Evolutionary conservation across 1,140 invertebrate species (phyloP).

Genomic region (Schmidtea mediterranea): DNA sequence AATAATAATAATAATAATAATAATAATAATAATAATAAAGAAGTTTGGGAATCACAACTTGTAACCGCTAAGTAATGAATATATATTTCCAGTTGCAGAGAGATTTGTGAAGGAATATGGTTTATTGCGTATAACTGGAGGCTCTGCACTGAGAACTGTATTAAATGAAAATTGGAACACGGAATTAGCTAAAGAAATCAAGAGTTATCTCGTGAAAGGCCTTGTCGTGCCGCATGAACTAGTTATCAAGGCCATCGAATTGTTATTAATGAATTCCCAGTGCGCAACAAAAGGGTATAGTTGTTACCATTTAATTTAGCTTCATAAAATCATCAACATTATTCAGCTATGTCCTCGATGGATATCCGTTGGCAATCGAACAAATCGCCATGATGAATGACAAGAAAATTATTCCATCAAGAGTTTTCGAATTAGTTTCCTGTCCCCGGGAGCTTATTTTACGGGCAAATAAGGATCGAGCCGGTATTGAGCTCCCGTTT

Average conservation of each 20-base stretch:
- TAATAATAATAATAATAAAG: too few relatives aligned
- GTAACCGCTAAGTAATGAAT: background rate
- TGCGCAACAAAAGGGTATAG: conserved; percentile 6
- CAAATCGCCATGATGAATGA: conserved; percentile 23
- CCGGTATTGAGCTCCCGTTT: conserved; percentile 9
- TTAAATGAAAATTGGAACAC: conserved; percentile 17
- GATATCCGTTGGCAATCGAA: conserved; percentile 19
- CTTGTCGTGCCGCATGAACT: conserved; percentile 21
- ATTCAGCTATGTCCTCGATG: conserved; percentile 25
- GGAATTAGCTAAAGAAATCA: conserved; percentile 16
- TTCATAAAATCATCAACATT: too few relatives aligned
- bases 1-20: too few relatives aligned
- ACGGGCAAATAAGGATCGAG: conserved; percentile 7
- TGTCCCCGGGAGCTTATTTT: conserved; percentile 19
- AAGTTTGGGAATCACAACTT: too few relatives aligned
- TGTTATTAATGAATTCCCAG: conserved; percentile 20
- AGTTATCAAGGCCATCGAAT: conserved; percentile 20
- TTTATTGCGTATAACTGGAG: conserved; percentile 19
- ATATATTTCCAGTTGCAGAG: conserved; percentile 18
- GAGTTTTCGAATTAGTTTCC: conserved; percentile 21
- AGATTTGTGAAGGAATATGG: conserved; percentile 24
- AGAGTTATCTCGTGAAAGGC: conserved; percentile 16
- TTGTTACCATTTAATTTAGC: too few relatives aligned
- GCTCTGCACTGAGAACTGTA: conserved; percentile 21
- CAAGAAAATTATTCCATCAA: conserved; percentile 21